Conservation (phyloP, 2,797 vertebrate genomes). For the Bryconaethiops microstoma region DNA sequence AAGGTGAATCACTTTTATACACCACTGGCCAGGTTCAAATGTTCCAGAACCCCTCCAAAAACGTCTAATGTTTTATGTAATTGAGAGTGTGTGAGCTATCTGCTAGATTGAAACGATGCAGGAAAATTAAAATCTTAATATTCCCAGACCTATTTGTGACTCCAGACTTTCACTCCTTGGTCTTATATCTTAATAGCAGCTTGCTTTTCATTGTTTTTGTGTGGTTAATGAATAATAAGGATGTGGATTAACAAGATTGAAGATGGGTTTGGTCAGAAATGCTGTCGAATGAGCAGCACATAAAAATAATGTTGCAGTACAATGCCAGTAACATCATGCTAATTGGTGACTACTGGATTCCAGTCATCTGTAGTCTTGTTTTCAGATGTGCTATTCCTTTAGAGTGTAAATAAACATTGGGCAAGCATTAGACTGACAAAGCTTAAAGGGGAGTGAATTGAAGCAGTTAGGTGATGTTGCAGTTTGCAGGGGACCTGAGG, state of each 20-base stretch:
- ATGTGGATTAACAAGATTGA: neutral
- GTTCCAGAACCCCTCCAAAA: constrained; percentile 59
- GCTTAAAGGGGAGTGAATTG: neutral
- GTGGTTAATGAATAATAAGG: neutral
- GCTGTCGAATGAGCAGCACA: no score
- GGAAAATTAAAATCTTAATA: constrained; percentile 27
- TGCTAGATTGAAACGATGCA: constrained; percentile 47
- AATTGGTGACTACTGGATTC: neutral
- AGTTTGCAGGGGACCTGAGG: constrained; percentile 37
- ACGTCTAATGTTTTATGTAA: constrained; percentile 62
- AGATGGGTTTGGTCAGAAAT: no score
- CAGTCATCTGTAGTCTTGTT: neutral
- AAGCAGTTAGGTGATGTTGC: constrained; percentile 31
- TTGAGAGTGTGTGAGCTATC: constrained; percentile 55
- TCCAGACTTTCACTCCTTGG: neutral
- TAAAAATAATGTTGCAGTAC: no score
- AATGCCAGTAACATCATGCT: neutral
- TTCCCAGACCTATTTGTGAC: neutral
- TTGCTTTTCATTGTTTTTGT: neutral
- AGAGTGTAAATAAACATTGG: neutral
- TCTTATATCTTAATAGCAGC: neutral
- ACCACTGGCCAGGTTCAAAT: constrained; percentile 68
- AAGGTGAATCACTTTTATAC: constrained; percentile 60
- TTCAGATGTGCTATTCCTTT: neutral
- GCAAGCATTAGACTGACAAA: neutral